Evolutionary conservation across 2,797 vertebrate genomes (phyloP), one percentile per base, ranked within the genome.

Genomic region (Takifugu ocellatus): DNA sequence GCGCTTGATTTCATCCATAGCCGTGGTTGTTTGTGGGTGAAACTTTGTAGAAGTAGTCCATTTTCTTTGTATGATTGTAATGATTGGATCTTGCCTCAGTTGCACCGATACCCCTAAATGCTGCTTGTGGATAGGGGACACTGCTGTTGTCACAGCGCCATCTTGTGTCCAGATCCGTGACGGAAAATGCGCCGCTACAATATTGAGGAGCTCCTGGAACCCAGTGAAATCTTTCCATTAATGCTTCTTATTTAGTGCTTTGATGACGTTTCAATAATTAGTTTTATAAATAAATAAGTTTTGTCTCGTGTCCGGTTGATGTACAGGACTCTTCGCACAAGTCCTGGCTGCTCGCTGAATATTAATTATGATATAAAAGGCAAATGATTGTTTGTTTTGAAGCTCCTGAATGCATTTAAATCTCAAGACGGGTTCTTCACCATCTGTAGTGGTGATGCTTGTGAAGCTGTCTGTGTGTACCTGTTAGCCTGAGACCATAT

Each of bases 91-190:
- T 7, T 29, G 27, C 27, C 27, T 29, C 27, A 5, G 27, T 7
- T 29, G 27, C 27, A 2, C 27, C 27, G 12, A 43, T 10, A 43
- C 16, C 12, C 6, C 11, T 1, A 4, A 12, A 4, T 4, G 3
- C 44, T 48, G 6, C 9, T 44, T 27, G 31, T 44, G 15, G 7
- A 21, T 1, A 1, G 11, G 0, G 3, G 1, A 12, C 6, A 47
- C 27, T 52, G 67, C 51, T 78, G 61, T 62, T 49, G 6, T 51
- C 51, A 79, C 48, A 83, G 82, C 70, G 68, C 89, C 89, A 84
- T 84, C 90, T 86, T 77, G 84, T 87, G 88, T 59, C 54, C 46
- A 36, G 25, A 47, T 16, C 27, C 45, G 10, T 39, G 2, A 25
- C 39, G 16, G 2, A 2, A 14, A 9, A 53, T 25, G 1, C 21